A percentile compares a stretch with the other conserved stretches of the same genome.
Evolutionary conservation across 2,797 vertebrate species (phyloP).

Genomic region (Darevskia nairensis): DNA sequence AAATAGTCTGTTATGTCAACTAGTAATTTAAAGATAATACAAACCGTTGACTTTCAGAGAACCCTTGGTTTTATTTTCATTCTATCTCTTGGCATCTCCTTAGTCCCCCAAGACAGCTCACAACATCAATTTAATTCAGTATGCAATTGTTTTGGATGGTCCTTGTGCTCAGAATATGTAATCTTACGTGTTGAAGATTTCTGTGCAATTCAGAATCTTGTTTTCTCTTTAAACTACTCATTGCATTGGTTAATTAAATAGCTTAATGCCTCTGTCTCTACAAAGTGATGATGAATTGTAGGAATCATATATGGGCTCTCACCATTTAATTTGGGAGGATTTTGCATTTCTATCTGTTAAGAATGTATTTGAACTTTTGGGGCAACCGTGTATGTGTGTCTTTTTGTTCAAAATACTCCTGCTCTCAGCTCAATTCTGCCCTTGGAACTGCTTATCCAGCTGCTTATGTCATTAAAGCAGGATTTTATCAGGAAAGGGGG

Average conservation of each 20-base stretch:
- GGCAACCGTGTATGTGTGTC: neutral
- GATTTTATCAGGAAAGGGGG: conserved; percentile 20
- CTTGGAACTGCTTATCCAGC: neutral
- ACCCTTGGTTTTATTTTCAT: neutral
- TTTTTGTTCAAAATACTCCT: neutral
- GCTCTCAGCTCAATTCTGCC: neutral
- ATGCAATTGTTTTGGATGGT: neutral
- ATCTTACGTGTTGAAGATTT: neutral
- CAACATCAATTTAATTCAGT: neutral
- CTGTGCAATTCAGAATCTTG: too few species aligned
- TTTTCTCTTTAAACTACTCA: neutral
- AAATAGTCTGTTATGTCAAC: neutral
- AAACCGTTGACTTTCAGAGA: neutral
- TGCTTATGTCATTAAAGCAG: conserved; percentile 2
- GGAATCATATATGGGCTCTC: neutral
- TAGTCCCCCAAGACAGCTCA: neutral
- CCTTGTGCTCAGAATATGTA: neutral
- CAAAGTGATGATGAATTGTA: neutral
- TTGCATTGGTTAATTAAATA: neutral
- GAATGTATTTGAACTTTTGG: neutral
- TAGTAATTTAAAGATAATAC: neutral
- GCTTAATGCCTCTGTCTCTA: neutral
- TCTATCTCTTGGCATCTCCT: neutral
- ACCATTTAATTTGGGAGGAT: neutral
- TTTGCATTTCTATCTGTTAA: neutral